Evolutionary conservation across 2,797 vertebrate genomes (phyloP), one percentile per base, ranked within the genome.

Genomic region (Nyctibius grandis): DNA sequence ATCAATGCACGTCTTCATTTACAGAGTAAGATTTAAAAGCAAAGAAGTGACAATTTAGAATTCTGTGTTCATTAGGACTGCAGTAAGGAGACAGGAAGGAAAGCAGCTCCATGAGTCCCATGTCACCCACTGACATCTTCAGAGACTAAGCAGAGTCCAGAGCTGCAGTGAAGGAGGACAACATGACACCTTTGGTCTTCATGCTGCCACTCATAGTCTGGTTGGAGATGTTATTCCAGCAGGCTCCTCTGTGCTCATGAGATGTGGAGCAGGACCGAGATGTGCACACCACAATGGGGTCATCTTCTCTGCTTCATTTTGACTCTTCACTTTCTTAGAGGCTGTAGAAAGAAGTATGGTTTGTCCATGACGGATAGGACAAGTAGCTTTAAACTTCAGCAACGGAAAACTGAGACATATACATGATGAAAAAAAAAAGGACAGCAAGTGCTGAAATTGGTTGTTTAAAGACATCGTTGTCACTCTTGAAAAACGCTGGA

Each of bases 181-280:
- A 12, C 4, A 2, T 5, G 59, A 26, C 9, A 1, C 10, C 18
- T 20, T 13, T 23, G 3, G 33, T 40, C 40, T 68, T 48, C 3
- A 0, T 56, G 36, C n/a, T 90, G 38, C 28, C 22, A n/a, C 5
- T 31, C n/a, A 25, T 23, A 40, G 31, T 12, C 17, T 45, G 56
- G 11, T 0, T 83, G 42, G 61, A 86, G 45, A n/a, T 5, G n/a
- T 4, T 17, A 14, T 42, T 83, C 45, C 74, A 73, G 38, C 12
- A 77, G 60, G 4, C 11, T 33, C 13, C 29, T 28, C 15, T 0
- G 0, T n/a, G 44, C 19, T 51, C 0, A 0, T 3, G 48, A 36
- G 44, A 23, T 0, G 2, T 2, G 15, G 38, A 40, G 25, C 5
- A 64, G 33, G 45, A 50, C 23, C 4, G 15, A 70, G 87, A 28